Evolutionary conservation across 2,888 invertebrate species (phyloP).

Genomic region (Lepidocyrtoides sp.): DNA sequence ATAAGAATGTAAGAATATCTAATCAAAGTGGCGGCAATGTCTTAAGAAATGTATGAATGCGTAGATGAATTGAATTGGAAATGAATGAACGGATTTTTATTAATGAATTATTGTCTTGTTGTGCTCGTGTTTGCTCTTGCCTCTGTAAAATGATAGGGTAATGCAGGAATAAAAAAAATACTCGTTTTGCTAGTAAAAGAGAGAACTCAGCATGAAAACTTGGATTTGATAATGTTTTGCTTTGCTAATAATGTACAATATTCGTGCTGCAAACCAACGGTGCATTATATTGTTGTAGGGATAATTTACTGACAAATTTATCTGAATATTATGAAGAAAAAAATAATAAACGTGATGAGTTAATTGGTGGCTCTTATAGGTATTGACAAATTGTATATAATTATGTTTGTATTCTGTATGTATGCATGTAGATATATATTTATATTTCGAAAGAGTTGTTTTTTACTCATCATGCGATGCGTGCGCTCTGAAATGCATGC

Average conservation of each 20-base stretch:
- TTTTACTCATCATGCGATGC: neutral
- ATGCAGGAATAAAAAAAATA: constrained; percentile 13
- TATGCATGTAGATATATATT: neutral
- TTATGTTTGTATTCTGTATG: constrained; percentile 3
- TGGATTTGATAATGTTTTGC: constrained; percentile 6
- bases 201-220: constrained; percentile 53
- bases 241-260: neutral
- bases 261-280: neutral
- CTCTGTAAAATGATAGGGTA: neutral
- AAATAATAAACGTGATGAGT: constrained; percentile 30
- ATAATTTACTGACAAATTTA: neutral
- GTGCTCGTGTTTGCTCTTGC: neutral
- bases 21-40: constrained; percentile 1
- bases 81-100: neutral
- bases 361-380: constrained; percentile 31
- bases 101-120: neutral
- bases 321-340: constrained; percentile 1
- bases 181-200: constrained; percentile 37
- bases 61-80: neutral
- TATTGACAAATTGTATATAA: constrained; percentile 42
- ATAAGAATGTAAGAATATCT: neutral
- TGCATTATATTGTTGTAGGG: neutral
- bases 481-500: neutral
- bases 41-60: neutral
- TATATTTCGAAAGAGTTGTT: neutral